Base-by-base conservation (phyloP, 2,113 vertebrate genomes). In the Grantiella picta region DNA sequence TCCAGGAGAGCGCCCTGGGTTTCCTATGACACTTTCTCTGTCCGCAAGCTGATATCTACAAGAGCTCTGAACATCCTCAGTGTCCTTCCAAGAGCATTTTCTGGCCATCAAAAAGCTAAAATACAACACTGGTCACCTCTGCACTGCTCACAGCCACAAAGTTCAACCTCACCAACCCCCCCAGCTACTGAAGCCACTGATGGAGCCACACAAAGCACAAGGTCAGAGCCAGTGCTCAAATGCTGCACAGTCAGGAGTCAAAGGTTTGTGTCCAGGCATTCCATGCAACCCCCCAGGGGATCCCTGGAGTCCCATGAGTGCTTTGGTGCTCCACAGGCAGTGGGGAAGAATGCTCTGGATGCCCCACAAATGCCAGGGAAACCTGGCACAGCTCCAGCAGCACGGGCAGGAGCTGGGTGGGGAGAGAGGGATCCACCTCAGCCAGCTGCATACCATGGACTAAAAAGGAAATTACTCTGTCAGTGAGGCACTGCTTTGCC, bases 201-300 rank as follows among this genome's bases (percentile, higher is more conserved):
- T 0, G 1, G 40, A 92, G 66, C 49, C 75, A 44, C 0, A 0
- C 6, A 1, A 27, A 79, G 53, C 31, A 28, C 9, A 27, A 12
- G 16, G 20, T 15, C 0, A 0, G 82, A 42, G 45, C 63, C 82
- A 85, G 72, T 14, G 8, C 35, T 50, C 18, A 70, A 65, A 54
- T 6, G 21, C 42, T 14, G 2, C 36, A 35, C 1, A 1, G 3
- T 25, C 66, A 90, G 75, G 35, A 80, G 35, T 5, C 7, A 40
- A 57, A 66, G 2, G 25, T 45, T 72, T 31, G 20, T 5, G 11
- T n/a, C 64, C 72, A 35, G 33, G 27, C 5, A 19, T 38, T 44
- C 12, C 2, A 20, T 9, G 13, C 17, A 47, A 42, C 8, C 13
- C 12, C 38, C 12, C 0, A 0, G 13, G 11, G 36, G 10, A 59